Conservation (phyloP, 2,888 invertebrate species). For the Trichopoda pennipes region DNA sequence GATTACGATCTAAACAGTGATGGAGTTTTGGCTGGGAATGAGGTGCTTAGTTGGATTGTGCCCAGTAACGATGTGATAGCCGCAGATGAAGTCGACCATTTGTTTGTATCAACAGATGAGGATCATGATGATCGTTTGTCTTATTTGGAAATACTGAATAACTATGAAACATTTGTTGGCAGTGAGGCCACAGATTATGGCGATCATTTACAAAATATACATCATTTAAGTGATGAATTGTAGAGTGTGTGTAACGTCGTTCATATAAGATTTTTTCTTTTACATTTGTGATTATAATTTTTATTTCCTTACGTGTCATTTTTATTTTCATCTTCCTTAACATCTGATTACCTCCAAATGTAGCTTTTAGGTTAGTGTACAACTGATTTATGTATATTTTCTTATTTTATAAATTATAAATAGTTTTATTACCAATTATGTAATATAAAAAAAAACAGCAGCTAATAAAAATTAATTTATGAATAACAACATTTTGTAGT, state of each 20-base stretch:
- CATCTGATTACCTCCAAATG: slow-evolving; percentile 53
- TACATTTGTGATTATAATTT: slow-evolving; percentile 39
- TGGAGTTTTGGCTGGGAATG: slow-evolving; percentile 88
- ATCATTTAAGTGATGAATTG: slow-evolving; percentile 91
- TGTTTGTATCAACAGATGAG: slow-evolving; percentile 92
- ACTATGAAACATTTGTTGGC: slow-evolving; percentile 95
- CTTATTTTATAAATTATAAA: slow-evolving; percentile 6
- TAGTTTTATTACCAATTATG: slow-evolving; percentile 7
- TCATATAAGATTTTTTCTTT: slow-evolving; percentile 34
- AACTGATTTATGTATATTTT: slow-evolving; percentile 26
- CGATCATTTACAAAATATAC: slow-evolving; percentile 90
- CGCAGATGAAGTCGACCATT: slow-evolving; percentile 93
- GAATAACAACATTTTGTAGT: not conserved
- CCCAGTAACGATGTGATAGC: slow-evolving; percentile 95
- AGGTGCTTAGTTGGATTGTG: slow-evolving; percentile 94
- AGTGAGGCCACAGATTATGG: slow-evolving; percentile 95
- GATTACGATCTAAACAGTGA: slow-evolving; percentile 93
- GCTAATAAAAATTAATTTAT: slow-evolving; percentile 16
- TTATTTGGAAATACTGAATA: slow-evolving; percentile 90
- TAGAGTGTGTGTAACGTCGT: slow-evolving; percentile 78
- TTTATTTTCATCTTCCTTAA: slow-evolving; percentile 29
- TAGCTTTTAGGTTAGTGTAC: slow-evolving; percentile 34
- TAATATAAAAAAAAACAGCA: slow-evolving; percentile 2
- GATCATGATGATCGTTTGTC: slow-evolving; percentile 90
- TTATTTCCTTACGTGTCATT: slow-evolving; percentile 21